Conservation (phyloP, 1,140 invertebrate species). For the Achroia grisella region DNA sequence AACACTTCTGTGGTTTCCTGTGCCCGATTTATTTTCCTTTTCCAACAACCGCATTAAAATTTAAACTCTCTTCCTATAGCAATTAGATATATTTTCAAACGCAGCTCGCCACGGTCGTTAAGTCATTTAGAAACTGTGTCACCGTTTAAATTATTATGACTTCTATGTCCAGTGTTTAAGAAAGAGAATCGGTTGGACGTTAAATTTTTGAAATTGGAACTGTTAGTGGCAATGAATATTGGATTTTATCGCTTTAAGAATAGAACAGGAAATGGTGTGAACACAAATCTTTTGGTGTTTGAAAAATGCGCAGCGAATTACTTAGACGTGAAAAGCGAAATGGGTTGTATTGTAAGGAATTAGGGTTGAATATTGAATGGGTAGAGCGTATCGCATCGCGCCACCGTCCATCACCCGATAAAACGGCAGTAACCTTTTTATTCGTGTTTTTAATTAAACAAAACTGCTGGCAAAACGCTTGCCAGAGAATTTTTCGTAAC, state of each 20-base stretch:
- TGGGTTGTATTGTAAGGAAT: conserved; percentile 10
- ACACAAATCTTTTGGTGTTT: conserved; percentile 43
- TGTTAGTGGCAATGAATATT: conserved; percentile 32
- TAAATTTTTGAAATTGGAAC: conserved; percentile 23
- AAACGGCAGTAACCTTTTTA: conserved; percentile 57
- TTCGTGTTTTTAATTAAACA: conserved; percentile 67
- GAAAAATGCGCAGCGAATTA: conserved; percentile 27
- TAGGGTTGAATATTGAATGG: conserved; percentile 27
- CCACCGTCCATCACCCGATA: conserved; percentile 57
- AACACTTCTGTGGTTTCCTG: conserved; percentile 44
- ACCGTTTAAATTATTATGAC: background rate
- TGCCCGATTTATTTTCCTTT: conserved; percentile 12
- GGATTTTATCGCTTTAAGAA: conserved; percentile 52
- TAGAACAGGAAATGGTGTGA: conserved; percentile 53
- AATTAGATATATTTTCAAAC: background rate
- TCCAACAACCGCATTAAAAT: background rate
- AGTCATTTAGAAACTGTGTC: background rate
- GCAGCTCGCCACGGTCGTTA: background rate
- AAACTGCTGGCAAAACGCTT: conserved; percentile 30
- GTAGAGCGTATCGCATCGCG: conserved; percentile 11
- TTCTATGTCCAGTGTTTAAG: background rate
- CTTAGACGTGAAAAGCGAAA: conserved; percentile 11
- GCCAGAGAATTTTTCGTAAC: conserved; percentile 41
- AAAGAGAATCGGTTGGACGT: conserved; percentile 3
- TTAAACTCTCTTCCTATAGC: background rate